Base-by-base conservation (phyloP, 2,113 vertebrate genomes). In the Polypterus senegalus region DNA sequence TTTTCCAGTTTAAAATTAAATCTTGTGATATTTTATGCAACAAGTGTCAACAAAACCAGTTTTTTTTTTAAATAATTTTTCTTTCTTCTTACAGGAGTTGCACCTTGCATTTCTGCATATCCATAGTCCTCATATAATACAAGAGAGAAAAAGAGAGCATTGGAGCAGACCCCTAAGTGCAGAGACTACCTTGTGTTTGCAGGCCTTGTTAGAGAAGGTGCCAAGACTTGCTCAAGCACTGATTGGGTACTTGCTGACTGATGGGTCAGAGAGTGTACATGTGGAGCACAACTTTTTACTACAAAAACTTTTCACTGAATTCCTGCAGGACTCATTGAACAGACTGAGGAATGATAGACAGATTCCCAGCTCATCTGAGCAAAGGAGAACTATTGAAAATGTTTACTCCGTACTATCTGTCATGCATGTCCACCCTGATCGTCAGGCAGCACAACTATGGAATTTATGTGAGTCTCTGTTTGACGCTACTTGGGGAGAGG, bases 391-490 rank as follows among this genome's bases (percentile, higher is more conserved):
- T 61, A 78, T 75, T 1, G 82, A 90, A 61, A 77, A 86, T 58
- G 77, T 97, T 54, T 96, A 88, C 6, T 61, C 75, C 1, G 81
- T 81, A 54, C 73, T 99, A 63, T 79, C 77, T 48, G 67, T 87
- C 61, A 82, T 92, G 77, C 86, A 78, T 2, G 85, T 86, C 72
- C 77, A 84, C 44, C 63, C 79, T 4, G 71, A 78, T 7, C 66
- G 68, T 1, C 72, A 77, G 1, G 71, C 72, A 2, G 72, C 67
- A 6, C 87, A 91, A 72, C 63, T 92, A 44, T 83, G 69, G 3
- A 76, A 75, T 1, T 77, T 99, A 4, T 93, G 90, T 61, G 82
- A 83, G 56, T 87, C 84, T 3, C 80, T 99, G 45, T 83, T 91
- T 76, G 79, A 77, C 9, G 74, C 82, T 6, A 90, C 86, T 70